Conservation (phyloP, 2,113 vertebrate species). For the Petrocephalus zakoni region DNA sequence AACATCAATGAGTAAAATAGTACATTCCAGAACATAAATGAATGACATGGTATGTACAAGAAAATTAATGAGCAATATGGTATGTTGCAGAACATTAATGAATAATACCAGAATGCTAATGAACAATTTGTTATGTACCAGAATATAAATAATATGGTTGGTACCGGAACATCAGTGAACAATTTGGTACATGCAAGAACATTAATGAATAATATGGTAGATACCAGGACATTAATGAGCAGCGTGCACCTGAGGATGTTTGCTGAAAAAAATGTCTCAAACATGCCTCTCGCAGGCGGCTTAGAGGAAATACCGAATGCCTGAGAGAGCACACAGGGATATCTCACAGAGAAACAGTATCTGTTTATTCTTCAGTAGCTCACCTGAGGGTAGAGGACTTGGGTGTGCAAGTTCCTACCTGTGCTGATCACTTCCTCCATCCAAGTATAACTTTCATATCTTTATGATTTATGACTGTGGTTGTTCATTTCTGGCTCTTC, state of each 20-base stretch:
- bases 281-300: not conserved
- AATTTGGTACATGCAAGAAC: not conserved
- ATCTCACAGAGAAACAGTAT: conserved; percentile 16
- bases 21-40: too few relatives aligned
- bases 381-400: not conserved
- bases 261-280: not conserved
- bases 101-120: not conserved
- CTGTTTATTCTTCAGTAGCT: not conserved
- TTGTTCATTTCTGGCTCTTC: not conserved
- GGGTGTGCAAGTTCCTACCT: conserved; percentile 7
- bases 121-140: not conserved
- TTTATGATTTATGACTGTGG: not conserved
- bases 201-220: not conserved
- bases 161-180: not conserved
- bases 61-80: not conserved
- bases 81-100: not conserved
- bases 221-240: not conserved
- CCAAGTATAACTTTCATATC: not conserved
- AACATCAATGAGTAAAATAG: not conserved
- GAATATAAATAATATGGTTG: not conserved
- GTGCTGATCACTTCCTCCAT: not conserved
- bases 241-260: not conserved
- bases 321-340: not conserved
- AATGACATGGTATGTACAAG: not conserved
- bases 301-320: not conserved